Percentiles rank a stretch among this genome's conserved stretches.
Conservation (phyloP, 92 coral and sea anemone genomes). For the Palythoa caribaeorum region DNA sequence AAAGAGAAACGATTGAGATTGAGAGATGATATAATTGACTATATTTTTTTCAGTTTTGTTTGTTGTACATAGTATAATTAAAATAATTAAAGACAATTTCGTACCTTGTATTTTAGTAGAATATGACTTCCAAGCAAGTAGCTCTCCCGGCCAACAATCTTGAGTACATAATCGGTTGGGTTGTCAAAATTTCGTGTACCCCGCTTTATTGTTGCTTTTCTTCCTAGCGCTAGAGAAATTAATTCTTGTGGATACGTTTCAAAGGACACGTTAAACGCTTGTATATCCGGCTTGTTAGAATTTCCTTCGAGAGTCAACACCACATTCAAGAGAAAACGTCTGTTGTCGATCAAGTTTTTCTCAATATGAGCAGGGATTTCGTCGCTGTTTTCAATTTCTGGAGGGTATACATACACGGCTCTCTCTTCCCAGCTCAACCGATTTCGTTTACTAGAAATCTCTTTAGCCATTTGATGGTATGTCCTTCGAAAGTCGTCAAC, state of each 20-base stretch:
- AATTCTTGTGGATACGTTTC: conserved; percentile 80
- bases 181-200: conserved; percentile 77
- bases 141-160: conserved; percentile 89
- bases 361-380: conserved; percentile 71
- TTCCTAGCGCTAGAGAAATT: conserved; percentile 69
- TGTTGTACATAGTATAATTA: no score
- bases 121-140: conserved; percentile 83
- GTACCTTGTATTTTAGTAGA: conserved; percentile 87
- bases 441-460: conserved; percentile 76
- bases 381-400: conserved; percentile 71
- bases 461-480: conserved; percentile 77
- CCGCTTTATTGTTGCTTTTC: conserved; percentile 69
- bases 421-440: conserved; percentile 84
- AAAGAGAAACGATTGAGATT: no score
- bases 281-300: conserved; percentile 73
- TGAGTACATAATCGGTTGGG: conserved; percentile 81
- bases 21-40: no score
- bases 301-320: conserved; percentile 76
- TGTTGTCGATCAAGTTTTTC: conserved; percentile 74
- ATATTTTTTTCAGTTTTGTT: no score
- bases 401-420: conserved; percentile 91
- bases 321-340: conserved; percentile 81
- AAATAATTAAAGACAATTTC: background rate
- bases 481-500: conserved; percentile 88
- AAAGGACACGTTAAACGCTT: conserved; percentile 80